Percentiles rank a stretch among this genome's conserved stretches.
Conservation (phyloP, 2,888 invertebrate genomes). For the Nezara viridula region DNA sequence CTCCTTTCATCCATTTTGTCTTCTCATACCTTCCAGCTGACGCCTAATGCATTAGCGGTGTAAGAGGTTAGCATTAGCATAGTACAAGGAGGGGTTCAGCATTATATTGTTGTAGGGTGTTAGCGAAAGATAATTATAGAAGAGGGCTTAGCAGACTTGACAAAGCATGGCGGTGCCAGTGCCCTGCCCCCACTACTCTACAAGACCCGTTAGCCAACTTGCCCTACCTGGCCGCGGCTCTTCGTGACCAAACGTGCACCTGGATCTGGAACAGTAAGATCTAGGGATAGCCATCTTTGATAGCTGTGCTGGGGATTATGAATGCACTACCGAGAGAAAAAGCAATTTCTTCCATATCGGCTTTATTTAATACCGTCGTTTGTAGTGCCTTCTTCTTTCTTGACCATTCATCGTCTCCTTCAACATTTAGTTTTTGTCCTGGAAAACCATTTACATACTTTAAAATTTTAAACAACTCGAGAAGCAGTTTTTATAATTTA, state of each 20-base stretch:
- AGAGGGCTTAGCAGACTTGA: neutral
- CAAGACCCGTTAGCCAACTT: neutral
- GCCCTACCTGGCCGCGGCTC: neutral
- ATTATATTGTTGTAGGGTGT: neutral
- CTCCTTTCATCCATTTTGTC: slow-evolving; percentile 8
- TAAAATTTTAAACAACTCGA: too few species aligned
- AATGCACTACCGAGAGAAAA: neutral
- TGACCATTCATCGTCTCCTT: too few species aligned
- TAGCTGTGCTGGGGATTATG: neutral
- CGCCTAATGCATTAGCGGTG: neutral
- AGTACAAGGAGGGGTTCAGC: neutral
- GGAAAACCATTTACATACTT: too few species aligned
- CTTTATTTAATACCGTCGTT: neutral
- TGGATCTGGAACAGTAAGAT: neutral
- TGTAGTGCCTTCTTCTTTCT: neutral
- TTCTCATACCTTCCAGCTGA: neutral
- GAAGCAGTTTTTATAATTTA: too few species aligned
- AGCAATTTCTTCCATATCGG: neutral
- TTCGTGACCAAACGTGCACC: neutral
- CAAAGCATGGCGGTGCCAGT: neutral
- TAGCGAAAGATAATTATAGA: slow-evolving; percentile 3
- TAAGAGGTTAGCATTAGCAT: neutral
- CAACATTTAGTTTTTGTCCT: too few species aligned
- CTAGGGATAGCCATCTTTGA: neutral
- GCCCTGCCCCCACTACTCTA: neutral